A percentile compares a stretch with the other conserved stretches of the same genome.
These are phyloP conservation scores for Anoplophora glabripennis DNA, from an alignment of 1,140 invertebrate genomes.

Conservation along the genomic window DNA sequence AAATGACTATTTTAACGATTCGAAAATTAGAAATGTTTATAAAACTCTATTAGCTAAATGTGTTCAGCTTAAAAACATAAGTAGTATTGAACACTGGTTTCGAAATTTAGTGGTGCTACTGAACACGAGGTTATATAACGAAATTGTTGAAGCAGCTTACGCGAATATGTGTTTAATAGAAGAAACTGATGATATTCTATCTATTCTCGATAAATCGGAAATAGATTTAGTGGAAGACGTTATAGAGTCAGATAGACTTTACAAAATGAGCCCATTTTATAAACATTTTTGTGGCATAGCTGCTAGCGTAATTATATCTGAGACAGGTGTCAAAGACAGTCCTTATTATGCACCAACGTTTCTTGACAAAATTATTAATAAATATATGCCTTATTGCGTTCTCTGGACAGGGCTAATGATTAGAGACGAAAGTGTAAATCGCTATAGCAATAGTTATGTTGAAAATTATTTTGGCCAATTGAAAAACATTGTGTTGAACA, in stretches of 20 bases:
- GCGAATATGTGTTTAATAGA: no score
- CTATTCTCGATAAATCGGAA: no score
- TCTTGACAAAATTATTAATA: slow-evolving; percentile 1
- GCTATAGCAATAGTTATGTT: slow-evolving; percentile 9
- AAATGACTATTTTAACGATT: background rate
- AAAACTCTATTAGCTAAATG: no score
- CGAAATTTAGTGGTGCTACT: no score
- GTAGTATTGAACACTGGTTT: slow-evolving; percentile 3
- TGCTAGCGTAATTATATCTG: background rate
- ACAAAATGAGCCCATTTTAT: background rate
- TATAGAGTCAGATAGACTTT: no score
- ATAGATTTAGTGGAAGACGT: background rate
- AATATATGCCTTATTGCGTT: slow-evolving; percentile 15
- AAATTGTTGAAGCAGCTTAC: no score
- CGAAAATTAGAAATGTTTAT: no score
- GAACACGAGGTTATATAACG: no score
- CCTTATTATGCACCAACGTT: background rate
- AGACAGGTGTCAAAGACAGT: background rate
- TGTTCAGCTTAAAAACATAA: background rate
- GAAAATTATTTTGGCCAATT: slow-evolving; percentile 17
- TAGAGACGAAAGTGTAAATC: background rate
- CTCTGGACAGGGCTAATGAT: slow-evolving; percentile 12
- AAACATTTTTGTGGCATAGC: slow-evolving; percentile 2
- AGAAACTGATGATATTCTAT: no score
- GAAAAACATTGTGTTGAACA: slow-evolving; percentile 3